A percentile compares a stretch with the other conserved stretches of the same genome.
Evolutionary conservation across 64 coral and sea anemone genomes (phyloP).

Genomic region (Acropora tenuis): DNA sequence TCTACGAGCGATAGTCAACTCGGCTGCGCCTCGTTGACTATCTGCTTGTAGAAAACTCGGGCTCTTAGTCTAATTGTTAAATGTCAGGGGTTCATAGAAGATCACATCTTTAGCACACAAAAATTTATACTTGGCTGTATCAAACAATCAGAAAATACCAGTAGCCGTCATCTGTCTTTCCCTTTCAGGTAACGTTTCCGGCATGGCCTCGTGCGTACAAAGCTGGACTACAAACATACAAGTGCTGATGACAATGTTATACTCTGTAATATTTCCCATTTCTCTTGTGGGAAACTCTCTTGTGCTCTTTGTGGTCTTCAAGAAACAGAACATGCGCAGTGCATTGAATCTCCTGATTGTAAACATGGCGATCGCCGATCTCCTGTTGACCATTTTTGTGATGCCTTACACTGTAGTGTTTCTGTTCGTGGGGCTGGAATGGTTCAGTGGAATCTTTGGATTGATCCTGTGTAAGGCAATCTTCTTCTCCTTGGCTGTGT

Average conservation of each 20-base stretch:
- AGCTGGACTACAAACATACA: slow-evolving; percentile 40
- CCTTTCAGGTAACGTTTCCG: slow-evolving; percentile 7
- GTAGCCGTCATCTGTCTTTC: background rate
- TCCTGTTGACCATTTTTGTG: slow-evolving; percentile 75
- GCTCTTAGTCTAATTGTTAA: too few species aligned
- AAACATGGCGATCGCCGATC: slow-evolving; percentile 88
- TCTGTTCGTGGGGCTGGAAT: slow-evolving; percentile 64
- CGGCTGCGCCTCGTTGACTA: too few species aligned
- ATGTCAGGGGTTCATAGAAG: background rate
- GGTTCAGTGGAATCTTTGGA: slow-evolving; percentile 86
- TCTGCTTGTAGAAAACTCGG: too few species aligned
- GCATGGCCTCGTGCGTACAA: background rate
- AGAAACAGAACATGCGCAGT: slow-evolving; percentile 75
- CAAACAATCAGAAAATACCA: background rate
- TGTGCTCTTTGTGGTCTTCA: slow-evolving; percentile 82
- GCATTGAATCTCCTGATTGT: slow-evolving; percentile 86
- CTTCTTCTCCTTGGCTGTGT: slow-evolving; percentile 75
- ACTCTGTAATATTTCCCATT: slow-evolving; percentile 86
- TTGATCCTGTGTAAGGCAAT: slow-evolving; percentile 70
- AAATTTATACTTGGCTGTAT: background rate
- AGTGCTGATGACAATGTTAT: slow-evolving; percentile 65
- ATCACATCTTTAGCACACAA: background rate
- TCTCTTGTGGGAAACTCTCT: slow-evolving; percentile 86
- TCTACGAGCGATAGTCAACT: too few species aligned
- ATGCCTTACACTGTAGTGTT: slow-evolving; percentile 84